Evolutionary conservation across 2,888 invertebrate species (phyloP).

Genomic region (Liopterus haemorrhoidalis): DNA sequence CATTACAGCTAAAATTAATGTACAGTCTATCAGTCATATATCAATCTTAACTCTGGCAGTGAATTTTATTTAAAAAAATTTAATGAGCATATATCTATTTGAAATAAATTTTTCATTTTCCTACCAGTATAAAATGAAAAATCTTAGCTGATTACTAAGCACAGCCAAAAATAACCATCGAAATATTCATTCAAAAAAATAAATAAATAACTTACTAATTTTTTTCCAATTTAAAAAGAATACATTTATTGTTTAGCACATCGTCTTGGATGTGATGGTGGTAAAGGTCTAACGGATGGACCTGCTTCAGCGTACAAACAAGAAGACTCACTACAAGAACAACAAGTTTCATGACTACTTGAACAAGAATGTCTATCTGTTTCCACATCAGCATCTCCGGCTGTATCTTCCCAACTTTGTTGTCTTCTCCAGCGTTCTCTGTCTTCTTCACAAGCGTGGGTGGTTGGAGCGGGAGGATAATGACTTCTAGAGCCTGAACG

Average conservation of each 20-base stretch:
- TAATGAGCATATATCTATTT: slow-evolving; percentile 4
- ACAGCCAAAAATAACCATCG: slow-evolving; percentile 22
- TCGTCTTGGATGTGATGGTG: slow-evolving; percentile 30
- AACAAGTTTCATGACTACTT: slow-evolving; percentile 52
- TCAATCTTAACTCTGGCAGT: slow-evolving; percentile 12
- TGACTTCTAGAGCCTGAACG: slow-evolving; percentile 40
- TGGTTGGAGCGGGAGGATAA: slow-evolving; percentile 39
- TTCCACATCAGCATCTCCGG: slow-evolving; percentile 46
- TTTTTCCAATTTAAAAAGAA: slow-evolving; percentile 7
- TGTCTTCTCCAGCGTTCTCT: slow-evolving; percentile 41
- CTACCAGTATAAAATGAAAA: slow-evolving; percentile 18
- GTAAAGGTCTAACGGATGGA: slow-evolving; percentile 37
- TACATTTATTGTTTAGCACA: slow-evolving; percentile 12
- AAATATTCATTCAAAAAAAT: not conserved
- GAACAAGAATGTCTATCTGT: slow-evolving; percentile 49
- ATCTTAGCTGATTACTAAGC: slow-evolving; percentile 21
- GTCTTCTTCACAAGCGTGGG: slow-evolving; percentile 29
- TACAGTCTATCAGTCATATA: slow-evolving; percentile 3
- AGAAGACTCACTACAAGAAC: slow-evolving; percentile 59
- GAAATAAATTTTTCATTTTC: slow-evolving; percentile 17
- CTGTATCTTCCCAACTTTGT: slow-evolving; percentile 41
- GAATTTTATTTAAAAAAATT: slow-evolving; percentile 12
- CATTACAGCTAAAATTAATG: no score
- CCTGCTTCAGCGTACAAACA: slow-evolving; percentile 58
- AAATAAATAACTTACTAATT: not conserved